A percentile compares a stretch with the other conserved stretches of the same genome.
Evolutionary conservation across 2,797 vertebrate species (phyloP).

Genomic region (Eulemur albifrons): DNA sequence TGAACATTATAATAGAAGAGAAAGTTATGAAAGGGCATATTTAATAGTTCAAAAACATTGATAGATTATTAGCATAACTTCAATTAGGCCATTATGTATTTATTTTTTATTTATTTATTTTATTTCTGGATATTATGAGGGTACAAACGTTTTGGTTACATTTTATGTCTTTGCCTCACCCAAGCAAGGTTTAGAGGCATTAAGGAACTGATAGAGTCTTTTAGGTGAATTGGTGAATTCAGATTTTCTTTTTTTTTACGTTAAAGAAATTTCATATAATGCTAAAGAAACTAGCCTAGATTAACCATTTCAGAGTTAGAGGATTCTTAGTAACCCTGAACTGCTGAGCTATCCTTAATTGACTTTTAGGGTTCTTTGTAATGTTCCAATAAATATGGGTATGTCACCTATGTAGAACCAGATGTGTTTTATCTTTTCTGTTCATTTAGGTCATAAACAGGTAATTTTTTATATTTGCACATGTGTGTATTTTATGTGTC

Average conservation of each 20-base stretch:
- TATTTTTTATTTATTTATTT: too few species aligned
- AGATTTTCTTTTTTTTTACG: background rate
- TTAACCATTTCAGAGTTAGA: background rate
- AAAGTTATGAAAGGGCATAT: background rate
- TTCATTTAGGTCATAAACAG: background rate
- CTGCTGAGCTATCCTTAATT: background rate
- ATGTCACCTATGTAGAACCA: background rate
- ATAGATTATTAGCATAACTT: background rate
- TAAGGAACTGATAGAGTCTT: background rate
- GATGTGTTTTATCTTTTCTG: background rate
- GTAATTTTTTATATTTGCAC: background rate
- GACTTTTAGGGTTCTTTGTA: background rate
- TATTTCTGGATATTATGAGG: too few species aligned
- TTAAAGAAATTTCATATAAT: background rate
- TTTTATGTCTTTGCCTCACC: too few species aligned
- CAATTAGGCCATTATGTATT: background rate
- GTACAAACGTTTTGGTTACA: too few species aligned
- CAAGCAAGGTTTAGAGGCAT: too few species aligned
- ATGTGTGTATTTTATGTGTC: background rate
- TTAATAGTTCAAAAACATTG: conserved; percentile 6
- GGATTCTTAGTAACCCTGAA: background rate
- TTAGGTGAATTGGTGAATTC: background rate
- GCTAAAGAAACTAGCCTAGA: background rate
- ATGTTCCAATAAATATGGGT: background rate
- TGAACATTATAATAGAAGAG: background rate